phyloP scores from a whole-genome alignment of 2,888 invertebrate genomes.

The Lepidocyrtoides sp. region DNA sequence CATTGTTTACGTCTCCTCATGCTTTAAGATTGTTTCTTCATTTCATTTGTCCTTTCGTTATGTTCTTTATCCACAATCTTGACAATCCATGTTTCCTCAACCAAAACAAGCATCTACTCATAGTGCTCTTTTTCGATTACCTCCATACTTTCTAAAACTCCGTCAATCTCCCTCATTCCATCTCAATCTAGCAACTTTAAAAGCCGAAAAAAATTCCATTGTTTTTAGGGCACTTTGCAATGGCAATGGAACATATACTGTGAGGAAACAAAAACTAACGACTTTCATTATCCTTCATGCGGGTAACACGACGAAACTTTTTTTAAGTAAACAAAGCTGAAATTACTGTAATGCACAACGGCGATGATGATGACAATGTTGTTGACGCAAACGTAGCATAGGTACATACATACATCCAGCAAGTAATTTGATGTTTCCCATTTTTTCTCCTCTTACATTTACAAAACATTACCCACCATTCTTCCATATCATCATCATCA shows the following conservation, averaged over 20 bases:
- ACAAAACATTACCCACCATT: not conserved
- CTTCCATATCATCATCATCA: not conserved
- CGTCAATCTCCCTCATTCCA: not conserved
- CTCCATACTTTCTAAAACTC: not conserved
- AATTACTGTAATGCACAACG: not conserved
- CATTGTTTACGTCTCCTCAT: not conserved
- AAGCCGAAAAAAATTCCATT: slow-evolving; percentile 15
- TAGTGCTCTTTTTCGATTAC: not conserved
- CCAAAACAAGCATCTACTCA: slow-evolving; percentile 2
- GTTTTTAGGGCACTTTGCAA: not conserved
- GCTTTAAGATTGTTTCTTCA: not conserved
- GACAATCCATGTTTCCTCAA: not conserved
- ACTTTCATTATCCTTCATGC: slow-evolving; percentile 55
- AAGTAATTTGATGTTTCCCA: slow-evolving; percentile 37
- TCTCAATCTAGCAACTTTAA: not conserved
- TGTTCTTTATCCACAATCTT: not conserved
- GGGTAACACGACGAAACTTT: not conserved
- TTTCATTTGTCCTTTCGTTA: not conserved
- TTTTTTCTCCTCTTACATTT: not conserved
- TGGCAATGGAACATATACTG: not conserved
- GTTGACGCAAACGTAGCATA: not conserved
- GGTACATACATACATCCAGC: not conserved
- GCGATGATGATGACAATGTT: too few relatives aligned
- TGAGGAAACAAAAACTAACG: slow-evolving; percentile 29
- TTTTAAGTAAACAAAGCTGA: not conserved